phyloP scores from a whole-genome alignment of 2,888 invertebrate species.

The Phyllotreta cruciferae region DNA sequence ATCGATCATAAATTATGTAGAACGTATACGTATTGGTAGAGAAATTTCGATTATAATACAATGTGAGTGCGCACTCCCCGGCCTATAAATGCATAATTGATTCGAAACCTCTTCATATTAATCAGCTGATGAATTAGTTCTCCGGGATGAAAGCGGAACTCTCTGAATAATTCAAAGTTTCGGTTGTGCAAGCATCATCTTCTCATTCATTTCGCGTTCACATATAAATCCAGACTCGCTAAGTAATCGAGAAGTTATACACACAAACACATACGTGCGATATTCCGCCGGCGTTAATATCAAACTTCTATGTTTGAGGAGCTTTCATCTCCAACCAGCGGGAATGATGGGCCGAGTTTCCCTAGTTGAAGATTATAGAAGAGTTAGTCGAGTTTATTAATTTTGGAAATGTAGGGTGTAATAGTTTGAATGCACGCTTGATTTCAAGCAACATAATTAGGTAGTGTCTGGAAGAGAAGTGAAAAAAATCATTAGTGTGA shows the following conservation, averaged over 20 bases:
- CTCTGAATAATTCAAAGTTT: constrained; percentile 49
- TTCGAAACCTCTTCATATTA: constrained; percentile 54
- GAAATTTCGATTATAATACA: neutral
- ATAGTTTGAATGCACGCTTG: too few relatives aligned
- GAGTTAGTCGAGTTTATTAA: too few relatives aligned
- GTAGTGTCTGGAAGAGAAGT: too few relatives aligned
- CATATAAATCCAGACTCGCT: constrained; percentile 33
- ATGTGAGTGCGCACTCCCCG: constrained; percentile 31
- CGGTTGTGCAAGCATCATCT: constrained; percentile 40
- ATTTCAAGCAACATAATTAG: too few relatives aligned
- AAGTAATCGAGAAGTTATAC: constrained; percentile 33
- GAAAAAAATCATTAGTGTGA: too few relatives aligned
- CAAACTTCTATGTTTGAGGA: constrained; percentile 30
- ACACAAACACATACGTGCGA: constrained; percentile 25
- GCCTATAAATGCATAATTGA: constrained; percentile 55
- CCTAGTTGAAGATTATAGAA: too few relatives aligned
- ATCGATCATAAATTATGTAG: too few relatives aligned
- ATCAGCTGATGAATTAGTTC: constrained; percentile 55
- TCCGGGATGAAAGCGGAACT: constrained; percentile 41
- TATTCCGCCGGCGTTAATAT: constrained; percentile 28
- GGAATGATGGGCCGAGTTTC: constrained; percentile 11
- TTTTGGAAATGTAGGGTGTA: too few relatives aligned
- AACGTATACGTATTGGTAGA: too few relatives aligned
- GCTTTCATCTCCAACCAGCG: constrained; percentile 28
- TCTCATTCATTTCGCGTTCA: constrained; percentile 33